Base-by-base conservation (phyloP, 2,888 invertebrate species). In the Tethea ocularis region DNA sequence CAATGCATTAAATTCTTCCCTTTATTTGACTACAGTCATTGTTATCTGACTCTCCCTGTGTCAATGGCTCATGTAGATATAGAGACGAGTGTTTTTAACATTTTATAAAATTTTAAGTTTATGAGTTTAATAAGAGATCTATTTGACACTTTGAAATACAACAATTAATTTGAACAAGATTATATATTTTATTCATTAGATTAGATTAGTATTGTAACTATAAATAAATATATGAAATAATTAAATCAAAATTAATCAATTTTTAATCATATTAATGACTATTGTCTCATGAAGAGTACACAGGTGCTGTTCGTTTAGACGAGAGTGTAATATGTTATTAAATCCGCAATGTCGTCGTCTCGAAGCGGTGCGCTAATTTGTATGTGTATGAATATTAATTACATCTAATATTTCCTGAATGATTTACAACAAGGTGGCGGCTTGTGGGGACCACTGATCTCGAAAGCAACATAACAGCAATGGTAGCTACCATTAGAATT, bases 361-460 rank as follows among this genome's bases (percentile, higher is more conserved):
- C 54, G 5, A 22, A 13, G 54, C 54, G 54, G 33, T 13, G 33
- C 22, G 54, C 36, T 20, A 54, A 54, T 54, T 46, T 46, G 36
- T 54, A 54, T 54, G 29, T 33, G 33, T 54, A 54, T 54, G 54
- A 54, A 54, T 54, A 54, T 54, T 54, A 54, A 54, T 54, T 33
- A 54, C 54, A 36, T 36, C 54, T 54, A 54, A 54, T 54, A 36
- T 33, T 54, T 54, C 36, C 36, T 54, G 46, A 54, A 54, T 54
- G 33, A 54, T 54, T 54, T 33, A 54, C 13, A 29, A 33, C 36
- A 54, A 15, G 33, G 36, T 10, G 20, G 6, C 20, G 8, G 20
- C 54, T 54, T 54, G 11, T 22, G 20, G 46, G 20, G 46, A 46
- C 46, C 33, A 20, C 33, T 11, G 33, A 20, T 33, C 54, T 53